Evolutionary conservation across 2,888 invertebrate species (phyloP).

Genomic region (Microctonus aethiopoides): DNA sequence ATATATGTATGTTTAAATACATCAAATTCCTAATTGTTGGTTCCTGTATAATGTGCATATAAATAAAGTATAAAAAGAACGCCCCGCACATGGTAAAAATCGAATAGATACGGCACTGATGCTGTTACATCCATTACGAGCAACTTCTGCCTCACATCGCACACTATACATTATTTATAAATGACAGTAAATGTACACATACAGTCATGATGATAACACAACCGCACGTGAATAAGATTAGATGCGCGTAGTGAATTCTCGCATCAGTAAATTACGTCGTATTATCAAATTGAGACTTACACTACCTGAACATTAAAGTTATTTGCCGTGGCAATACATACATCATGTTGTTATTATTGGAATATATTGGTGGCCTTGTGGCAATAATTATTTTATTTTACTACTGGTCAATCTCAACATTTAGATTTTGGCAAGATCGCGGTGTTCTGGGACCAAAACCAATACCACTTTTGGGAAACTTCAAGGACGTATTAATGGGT

Average conservation of each 20-base stretch:
- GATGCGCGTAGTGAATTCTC: neutral
- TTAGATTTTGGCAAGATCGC: constrained; percentile 65
- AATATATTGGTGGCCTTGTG: neutral
- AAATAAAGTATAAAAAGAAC: no score
- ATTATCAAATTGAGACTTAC: no score
- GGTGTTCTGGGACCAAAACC: constrained; percentile 63
- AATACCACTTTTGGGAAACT: constrained; percentile 64
- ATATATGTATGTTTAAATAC: no score
- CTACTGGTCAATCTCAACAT: constrained; percentile 59
- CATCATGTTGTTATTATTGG: neutral
- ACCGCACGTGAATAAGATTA: neutral
- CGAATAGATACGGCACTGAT: neutral
- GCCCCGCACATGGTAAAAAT: no score
- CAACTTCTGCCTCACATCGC: neutral
- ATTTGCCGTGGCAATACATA: neutral
- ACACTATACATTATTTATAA: neutral
- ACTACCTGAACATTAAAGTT: no score
- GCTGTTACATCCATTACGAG: neutral
- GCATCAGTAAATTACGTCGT: neutral
- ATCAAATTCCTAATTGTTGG: no score
- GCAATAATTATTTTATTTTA: constrained; percentile 41
- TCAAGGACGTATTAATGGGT: constrained; percentile 58
- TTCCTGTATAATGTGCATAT: no score
- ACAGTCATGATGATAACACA: no score
- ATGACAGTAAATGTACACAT: neutral